Evolutionary conservation across 1,140 invertebrate genomes (phyloP).

Genomic region (Holotrichia oblita): DNA sequence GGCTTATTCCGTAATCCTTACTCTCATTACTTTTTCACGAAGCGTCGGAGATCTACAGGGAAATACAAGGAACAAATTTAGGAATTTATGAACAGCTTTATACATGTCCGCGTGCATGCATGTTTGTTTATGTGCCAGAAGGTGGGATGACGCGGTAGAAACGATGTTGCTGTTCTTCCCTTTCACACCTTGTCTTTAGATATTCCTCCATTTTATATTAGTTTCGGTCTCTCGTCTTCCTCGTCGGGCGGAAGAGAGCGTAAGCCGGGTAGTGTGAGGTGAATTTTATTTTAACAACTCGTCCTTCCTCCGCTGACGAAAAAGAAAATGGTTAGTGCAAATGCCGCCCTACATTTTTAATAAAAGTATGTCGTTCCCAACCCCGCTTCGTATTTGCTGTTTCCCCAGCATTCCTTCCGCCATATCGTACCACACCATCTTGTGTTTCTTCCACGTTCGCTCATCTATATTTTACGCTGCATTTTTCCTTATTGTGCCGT

Average conservation of each 20-base stretch:
- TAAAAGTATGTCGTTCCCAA: slow-evolving; percentile 20
- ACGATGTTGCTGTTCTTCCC: neutral
- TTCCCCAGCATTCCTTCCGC: neutral
- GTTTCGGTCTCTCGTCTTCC: neutral
- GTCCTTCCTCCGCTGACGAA: neutral
- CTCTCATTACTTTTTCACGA: slow-evolving; percentile 39
- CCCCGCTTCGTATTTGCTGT: neutral
- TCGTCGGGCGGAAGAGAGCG: neutral
- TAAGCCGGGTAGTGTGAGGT: neutral
- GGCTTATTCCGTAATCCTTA: slow-evolving; percentile 33
- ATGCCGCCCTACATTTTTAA: slow-evolving; percentile 35
- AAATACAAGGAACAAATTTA: slow-evolving; percentile 38
- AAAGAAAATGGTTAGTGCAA: slow-evolving; percentile 38
- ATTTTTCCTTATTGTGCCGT: slow-evolving; percentile 37
- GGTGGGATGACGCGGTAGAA: neutral
- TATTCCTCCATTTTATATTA: neutral
- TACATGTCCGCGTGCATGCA: slow-evolving; percentile 7
- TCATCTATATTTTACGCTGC: slow-evolving; percentile 38
- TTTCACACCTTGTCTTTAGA: neutral
- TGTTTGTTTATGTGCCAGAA: slow-evolving; percentile 15
- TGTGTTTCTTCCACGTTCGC: neutral
- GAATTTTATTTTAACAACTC: slow-evolving; percentile 27
- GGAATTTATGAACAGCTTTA: slow-evolving; percentile 36
- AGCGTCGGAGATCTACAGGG: slow-evolving; percentile 30
- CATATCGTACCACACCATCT: neutral